Evolutionary conservation across 2,113 vertebrate species (phyloP).

Genomic region (Ardeotis arabs): DNA sequence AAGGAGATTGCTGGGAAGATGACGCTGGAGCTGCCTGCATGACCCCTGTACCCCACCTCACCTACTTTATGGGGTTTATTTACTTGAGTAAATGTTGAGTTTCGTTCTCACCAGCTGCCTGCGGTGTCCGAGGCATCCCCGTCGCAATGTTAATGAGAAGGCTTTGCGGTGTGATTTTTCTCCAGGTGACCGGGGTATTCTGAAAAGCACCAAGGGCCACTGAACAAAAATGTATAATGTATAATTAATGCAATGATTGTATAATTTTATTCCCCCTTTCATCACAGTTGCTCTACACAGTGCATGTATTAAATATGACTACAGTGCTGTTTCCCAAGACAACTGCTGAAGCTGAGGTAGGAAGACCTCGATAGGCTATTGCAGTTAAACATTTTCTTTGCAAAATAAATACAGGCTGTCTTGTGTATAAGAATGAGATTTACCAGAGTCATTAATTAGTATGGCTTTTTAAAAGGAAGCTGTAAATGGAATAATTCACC

Average conservation of each 20-base stretch:
- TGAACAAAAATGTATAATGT: constrained; percentile 52
- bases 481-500: constrained; percentile 39
- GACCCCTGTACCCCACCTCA: neutral
- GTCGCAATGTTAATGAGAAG: neutral
- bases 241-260: constrained; percentile 71
- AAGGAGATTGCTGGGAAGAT: neutral
- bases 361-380: constrained; percentile 41
- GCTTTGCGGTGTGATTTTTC: neutral
- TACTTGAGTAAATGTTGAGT: neutral
- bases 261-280: constrained; percentile 63
- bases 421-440: constrained; percentile 68
- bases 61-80: neutral
- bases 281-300: constrained; percentile 37
- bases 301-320: constrained; percentile 64
- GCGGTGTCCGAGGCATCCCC: neutral
- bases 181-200: constrained; percentile 29
- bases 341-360: constrained; percentile 52
- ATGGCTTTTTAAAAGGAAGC: constrained; percentile 49
- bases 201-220: constrained; percentile 26
- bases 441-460: constrained; percentile 70
- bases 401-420: constrained; percentile 71
- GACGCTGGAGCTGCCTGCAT: accelerated
- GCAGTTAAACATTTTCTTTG: constrained; percentile 65
- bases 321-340: constrained; percentile 40
- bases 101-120: constrained; percentile 1